Base-by-base conservation (phyloP, 2,797 vertebrate species). In the Alectoris magna region DNA sequence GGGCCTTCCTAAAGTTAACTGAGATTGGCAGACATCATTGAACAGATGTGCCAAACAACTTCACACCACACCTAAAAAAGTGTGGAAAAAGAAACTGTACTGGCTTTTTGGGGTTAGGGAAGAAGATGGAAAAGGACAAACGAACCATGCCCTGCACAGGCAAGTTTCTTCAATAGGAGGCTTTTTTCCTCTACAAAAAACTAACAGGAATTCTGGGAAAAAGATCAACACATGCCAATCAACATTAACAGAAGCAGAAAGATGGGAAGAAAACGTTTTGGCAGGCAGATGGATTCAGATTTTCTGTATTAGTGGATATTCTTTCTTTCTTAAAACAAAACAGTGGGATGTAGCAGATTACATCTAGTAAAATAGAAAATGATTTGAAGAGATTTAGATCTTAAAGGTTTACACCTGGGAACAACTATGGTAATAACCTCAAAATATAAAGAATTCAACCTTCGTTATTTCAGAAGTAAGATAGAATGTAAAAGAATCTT, bases 291-390 rank as follows among this genome's bases (percentile, higher is more conserved):
- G 63, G 16, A 70, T 55, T 18, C 69, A 29, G 15, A 80, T 41
- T 5, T 1, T 10, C 81, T 72, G 2, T 24, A 56, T 53, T 5
- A 2, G 1, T 3, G 4, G 34, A 14, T 24, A 3, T 31, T 51
- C 43, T 62, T 58, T 31, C 11, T 2, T 9, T 38, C 24, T 10
- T 7, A 5, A 29, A 29, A 13, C 4, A 49, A 74, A 79, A 44
- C 14, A 71, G 8, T 74, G n/a, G 13, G 10, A 74, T 1, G 1
- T 38, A 78, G 14, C 44, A 31, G 18, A 75, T 48, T 44, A 48
- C 21, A 88, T 81, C 8, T 64, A 60, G 59, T 29, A 81, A 81
- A 60, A 70, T 0, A 73, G 46, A 87, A 74, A 72, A 91, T n/a
- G 34, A 53, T 77, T 29, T 78, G 31, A 82, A 89, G 22, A 55